A percentile compares a stretch with the other conserved stretches of the same genome.
phyloP scores from a whole-genome alignment of 2,113 vertebrate genomes.

The Myodes glareolus region DNA sequence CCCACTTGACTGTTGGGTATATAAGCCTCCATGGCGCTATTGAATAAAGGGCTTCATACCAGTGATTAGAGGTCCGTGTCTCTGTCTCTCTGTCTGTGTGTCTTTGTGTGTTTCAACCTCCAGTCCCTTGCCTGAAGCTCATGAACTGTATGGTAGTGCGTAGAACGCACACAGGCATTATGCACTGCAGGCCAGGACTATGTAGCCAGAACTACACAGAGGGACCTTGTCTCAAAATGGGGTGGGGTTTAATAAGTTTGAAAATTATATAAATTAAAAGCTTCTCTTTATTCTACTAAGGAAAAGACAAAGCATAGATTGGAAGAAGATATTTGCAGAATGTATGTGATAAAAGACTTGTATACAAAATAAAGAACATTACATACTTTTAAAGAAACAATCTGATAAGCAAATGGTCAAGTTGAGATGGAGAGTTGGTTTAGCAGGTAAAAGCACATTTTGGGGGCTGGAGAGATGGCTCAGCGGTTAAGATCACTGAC shows the following conservation, averaged over 20 bases:
- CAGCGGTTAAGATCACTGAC: too few species aligned
- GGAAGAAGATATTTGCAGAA: background rate
- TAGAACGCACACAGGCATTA: too few species aligned
- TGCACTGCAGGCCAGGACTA: too few species aligned
- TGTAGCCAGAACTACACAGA: background rate
- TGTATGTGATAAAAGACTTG: background rate
- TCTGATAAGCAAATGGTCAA: background rate
- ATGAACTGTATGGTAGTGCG: too few species aligned
- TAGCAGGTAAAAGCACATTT: background rate
- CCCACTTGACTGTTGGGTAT: too few species aligned
- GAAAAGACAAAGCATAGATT: background rate
- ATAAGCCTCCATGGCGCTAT: too few species aligned
- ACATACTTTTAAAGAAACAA: background rate
- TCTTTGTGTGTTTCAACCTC: too few species aligned
- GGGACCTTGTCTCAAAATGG: background rate
- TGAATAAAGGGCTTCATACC: too few species aligned
- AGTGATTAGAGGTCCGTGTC: too few species aligned
- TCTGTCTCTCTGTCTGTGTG: too few species aligned
- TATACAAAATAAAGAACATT: background rate
- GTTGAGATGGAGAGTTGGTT: background rate
- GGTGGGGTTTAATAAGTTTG: background rate
- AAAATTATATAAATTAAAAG: background rate
- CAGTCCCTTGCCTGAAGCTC: too few species aligned
- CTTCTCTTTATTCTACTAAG: background rate
- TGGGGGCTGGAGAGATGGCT: too few species aligned